Evolutionary conservation across 2,888 invertebrate species (phyloP), one percentile per base, ranked within the genome.

Genomic region (Dastarcus helophoroides): DNA sequence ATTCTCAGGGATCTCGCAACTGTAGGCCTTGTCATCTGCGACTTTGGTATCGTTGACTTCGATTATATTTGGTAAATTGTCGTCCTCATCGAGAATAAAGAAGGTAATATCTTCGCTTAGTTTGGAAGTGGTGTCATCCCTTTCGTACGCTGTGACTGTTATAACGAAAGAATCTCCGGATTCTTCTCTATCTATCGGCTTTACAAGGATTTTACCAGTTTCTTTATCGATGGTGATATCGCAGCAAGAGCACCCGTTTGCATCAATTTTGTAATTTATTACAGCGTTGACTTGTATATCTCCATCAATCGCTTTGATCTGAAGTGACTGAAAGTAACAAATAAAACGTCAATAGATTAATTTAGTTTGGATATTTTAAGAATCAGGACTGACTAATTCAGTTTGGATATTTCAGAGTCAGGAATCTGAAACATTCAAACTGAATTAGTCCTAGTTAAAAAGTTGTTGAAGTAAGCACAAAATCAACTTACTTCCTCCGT

Each of bases 71-170:
- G 83, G 83, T 8, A 46, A 48, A 47, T 81, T 71, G 50, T 84
- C 79, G 50, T 84, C 82, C 14, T 76, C 60, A 45, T 73, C 73
- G 13, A 56, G 49, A 9, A 73, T 59, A 15, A 59, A 52, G 16
- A 64, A 50, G 6, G 47, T 49, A 10, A 63, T 46, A 5, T 36
- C 41, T 22, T 46, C 23, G 35, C 9, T 32, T 29, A 12, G 44
- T 41, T 4, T 33, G 32, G 48, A 48, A 2, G 30, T 36, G 2
- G 34, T 24, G 23, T 56, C 44, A 5, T 43, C 38, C 6, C 42
- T 42, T 47, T 62, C 60, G 33, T 50, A 58, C 2, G 63, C 63
- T 23, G 40, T 43, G 23, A 64, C 42, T 2, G 29, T 36, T 26
- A 62, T 54, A 15, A 35, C 29, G 26, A 42, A 36, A 4, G 33